Percentiles rank a stretch among this genome's conserved stretches.
phyloP scores from a whole-genome alignment of 2,113 vertebrate genomes.

The Melanostigma gelatinosum region DNA sequence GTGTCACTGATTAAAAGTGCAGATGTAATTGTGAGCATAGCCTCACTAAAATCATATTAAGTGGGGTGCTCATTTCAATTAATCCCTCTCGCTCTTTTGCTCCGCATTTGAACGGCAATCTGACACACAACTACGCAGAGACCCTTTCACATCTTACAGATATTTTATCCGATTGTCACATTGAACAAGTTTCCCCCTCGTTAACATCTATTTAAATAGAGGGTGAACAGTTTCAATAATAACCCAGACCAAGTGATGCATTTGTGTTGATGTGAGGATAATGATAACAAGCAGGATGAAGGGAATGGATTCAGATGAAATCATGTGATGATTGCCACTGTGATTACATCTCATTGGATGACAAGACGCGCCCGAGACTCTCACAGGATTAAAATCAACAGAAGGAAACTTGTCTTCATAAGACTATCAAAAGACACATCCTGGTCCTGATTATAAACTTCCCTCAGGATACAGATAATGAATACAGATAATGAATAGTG shows the following conservation, averaged over 20 bases:
- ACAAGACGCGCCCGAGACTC: constrained; percentile 27
- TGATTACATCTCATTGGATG: constrained; percentile 45
- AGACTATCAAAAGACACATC: background rate
- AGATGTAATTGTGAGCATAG: constrained; percentile 25
- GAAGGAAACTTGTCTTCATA: constrained; percentile 4
- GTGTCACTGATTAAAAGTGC: constrained; percentile 16
- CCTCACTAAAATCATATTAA: constrained; percentile 37
- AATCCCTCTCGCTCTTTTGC: constrained; percentile 40
- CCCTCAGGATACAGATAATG: background rate
- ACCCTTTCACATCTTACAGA: constrained; percentile 14
- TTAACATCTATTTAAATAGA: constrained; percentile 23
- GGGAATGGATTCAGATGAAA: constrained; percentile 24
- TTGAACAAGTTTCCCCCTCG: constrained; percentile 16
- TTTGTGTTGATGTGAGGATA: constrained; percentile 44
- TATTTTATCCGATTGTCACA: constrained; percentile 43
- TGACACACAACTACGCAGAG: constrained; percentile 13
- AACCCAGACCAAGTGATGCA: constrained; percentile 23
- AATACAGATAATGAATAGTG: background rate
- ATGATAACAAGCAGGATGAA: constrained; percentile 37
- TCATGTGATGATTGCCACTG: constrained; percentile 35
- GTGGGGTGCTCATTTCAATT: constrained; percentile 41
- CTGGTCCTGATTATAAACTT: background rate
- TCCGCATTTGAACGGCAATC: constrained; percentile 37
- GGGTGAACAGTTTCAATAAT: constrained; percentile 23
- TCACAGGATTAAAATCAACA: background rate